Base-by-base conservation (phyloP, 2,797 vertebrate genomes). In the Rhinichthys osculus region DNA sequence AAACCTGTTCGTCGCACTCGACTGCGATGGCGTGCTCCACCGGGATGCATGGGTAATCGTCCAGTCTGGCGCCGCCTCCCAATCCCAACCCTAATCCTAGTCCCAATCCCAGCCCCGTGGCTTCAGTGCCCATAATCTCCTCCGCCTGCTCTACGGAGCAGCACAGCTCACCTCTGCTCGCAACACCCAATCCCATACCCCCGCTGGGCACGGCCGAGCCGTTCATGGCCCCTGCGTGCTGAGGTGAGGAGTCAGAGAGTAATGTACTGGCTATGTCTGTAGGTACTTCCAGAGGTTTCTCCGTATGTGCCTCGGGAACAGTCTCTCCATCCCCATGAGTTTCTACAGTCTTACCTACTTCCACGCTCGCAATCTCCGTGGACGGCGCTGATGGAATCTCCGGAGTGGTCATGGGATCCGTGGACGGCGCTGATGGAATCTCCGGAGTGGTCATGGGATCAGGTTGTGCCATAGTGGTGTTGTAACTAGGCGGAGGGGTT, bases 1-100 rank as follows among this genome's bases (percentile, higher is more conserved):
- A 95, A 67, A 99, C 98, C 91, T 99, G 98, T 30, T 99, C 98
- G 0, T 99, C 98, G 1, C 97, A 97, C 90, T 99, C 98, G 86
- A 99, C 98, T 0, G 98, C 98, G n/a, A 99, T 97, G 0, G 98
- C 98, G 0, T 96, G 97, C 72, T 99, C 98, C 92, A 99, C 97
- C 0, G 98, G 98, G 93, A 99, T 98, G 92, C 96, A 97, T 86
- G 92, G 95, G 85, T 98, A 98, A 27, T 96, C 97, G 64, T 96
- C 97, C 0, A 98, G 91, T 79, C 87, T 92, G 54, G 96, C 96
- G n/a, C 96, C 95, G 0, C 94, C 95, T 0, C 94, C 35, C 21
- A 95, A 67, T 13, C 91, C 92, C 38, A 93, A 73, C 0, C 91
- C 91, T 73, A 94, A 16, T 0, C 91, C 78, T 33, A 70, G 47